These are phyloP conservation scores for Ryuthela nishihirai DNA, from an alignment of 2,888 invertebrate genomes.

Conservation along the genomic window DNA sequence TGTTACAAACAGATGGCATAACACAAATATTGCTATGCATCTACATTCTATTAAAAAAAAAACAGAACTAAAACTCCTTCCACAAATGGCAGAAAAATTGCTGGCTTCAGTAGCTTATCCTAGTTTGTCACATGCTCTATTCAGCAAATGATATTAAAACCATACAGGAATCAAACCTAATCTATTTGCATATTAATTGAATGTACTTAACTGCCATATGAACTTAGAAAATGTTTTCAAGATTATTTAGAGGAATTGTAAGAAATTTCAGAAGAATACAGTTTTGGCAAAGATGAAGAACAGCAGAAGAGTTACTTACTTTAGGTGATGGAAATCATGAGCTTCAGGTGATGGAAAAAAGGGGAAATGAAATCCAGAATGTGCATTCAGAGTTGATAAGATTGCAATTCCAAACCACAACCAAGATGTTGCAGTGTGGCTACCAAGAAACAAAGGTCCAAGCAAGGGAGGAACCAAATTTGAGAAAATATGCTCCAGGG, in stretches of 20 bases:
- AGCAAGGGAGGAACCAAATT: conserved; percentile 71
- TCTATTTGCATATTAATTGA: too few relatives aligned
- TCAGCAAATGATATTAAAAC: too few relatives aligned
- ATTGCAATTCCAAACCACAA: conserved; percentile 76
- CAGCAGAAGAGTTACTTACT: conserved; percentile 52
- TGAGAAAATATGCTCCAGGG: conserved; percentile 68
- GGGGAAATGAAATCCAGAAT: conserved; percentile 80
- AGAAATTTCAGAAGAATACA: not conserved
- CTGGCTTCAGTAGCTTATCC: too few relatives aligned
- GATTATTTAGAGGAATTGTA: not conserved
- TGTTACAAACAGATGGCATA: too few relatives aligned
- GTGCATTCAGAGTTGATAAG: conserved; percentile 71
- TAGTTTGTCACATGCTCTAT: too few relatives aligned
- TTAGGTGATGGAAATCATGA: conserved; percentile 82
- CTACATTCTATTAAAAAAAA: too few relatives aligned
- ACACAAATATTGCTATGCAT: too few relatives aligned
- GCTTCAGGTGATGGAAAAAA: conserved; percentile 80
- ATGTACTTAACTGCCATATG: too few relatives aligned
- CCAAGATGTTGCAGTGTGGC: conserved; percentile 54
- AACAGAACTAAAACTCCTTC: too few relatives aligned
- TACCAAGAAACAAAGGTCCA: conserved; percentile 51
- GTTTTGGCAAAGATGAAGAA: not conserved
- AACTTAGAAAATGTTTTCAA: conserved; percentile 20
- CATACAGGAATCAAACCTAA: too few relatives aligned
- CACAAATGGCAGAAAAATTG: too few relatives aligned